A percentile compares a stretch with the other conserved stretches of the same genome.
Evolutionary conservation across 2,113 vertebrate genomes (phyloP).

Genomic region (Morone saxatilis): DNA sequence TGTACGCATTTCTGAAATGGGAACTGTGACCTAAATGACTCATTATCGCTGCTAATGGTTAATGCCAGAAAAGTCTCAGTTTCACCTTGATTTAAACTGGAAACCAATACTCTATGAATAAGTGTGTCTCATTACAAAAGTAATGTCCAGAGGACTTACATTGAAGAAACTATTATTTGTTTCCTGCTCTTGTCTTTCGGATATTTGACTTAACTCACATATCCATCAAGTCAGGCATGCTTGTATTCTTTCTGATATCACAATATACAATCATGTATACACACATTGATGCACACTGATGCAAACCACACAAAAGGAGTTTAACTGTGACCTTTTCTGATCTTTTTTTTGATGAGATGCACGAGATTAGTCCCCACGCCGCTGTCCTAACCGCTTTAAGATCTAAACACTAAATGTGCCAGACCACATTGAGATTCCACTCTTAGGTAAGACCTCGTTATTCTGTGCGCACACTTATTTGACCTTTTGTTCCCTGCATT

Average conservation of each 20-base stretch:
- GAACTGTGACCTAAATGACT: too few relatives aligned
- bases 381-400: background rate
- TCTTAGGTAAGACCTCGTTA: background rate
- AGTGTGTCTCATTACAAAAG: background rate
- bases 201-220: background rate
- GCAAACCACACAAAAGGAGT: background rate
- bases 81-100: background rate
- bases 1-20: too few relatives aligned
- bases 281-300: background rate
- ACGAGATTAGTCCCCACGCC: background rate
- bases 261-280: background rate
- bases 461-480: background rate
- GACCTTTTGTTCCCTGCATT: conserved; percentile 22
- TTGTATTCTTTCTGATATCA: background rate
- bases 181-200: background rate
- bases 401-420: background rate
- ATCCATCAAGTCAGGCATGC: background rate
- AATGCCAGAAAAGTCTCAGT: background rate
- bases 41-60: too few relatives aligned
- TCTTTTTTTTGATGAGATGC: too few relatives aligned
- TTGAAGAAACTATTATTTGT: too few relatives aligned
- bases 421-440: background rate
- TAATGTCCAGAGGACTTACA: background rate
- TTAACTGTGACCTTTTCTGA: background rate
- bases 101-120: background rate